These are phyloP conservation scores for Caenorhabditis sp. DNA, from an alignment of 2,888 invertebrate species.

Conservation along the genomic window DNA sequence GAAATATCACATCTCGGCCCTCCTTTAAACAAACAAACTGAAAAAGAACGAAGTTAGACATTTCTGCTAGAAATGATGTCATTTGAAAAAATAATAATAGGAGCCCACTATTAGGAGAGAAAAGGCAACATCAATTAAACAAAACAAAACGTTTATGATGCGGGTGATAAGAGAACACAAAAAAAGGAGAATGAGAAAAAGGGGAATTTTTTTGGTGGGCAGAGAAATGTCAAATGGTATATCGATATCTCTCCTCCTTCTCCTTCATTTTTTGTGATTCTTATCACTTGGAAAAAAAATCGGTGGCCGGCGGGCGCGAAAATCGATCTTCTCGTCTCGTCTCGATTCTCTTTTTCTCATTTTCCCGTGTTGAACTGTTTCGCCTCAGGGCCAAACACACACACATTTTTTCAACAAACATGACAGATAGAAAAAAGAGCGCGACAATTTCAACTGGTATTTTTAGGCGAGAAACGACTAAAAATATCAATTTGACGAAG, in stretches of 20 bases:
- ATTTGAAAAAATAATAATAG: too few relatives aligned
- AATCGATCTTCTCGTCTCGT: background rate
- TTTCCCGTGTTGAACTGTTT: background rate
- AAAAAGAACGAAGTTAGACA: too few relatives aligned
- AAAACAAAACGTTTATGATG: background rate
- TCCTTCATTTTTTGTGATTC: background rate
- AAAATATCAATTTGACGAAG: too few relatives aligned
- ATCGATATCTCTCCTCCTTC: background rate
- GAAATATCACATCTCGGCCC: too few relatives aligned
- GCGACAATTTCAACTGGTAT: too few relatives aligned
- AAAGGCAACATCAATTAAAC: background rate
- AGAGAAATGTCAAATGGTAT: background rate
- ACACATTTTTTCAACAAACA: too few relatives aligned
- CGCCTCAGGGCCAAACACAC: too few relatives aligned
- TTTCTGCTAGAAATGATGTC: too few relatives aligned
- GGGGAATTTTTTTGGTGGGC: too few relatives aligned
- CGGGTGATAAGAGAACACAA: slow-evolving; percentile 1
- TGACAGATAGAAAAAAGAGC: too few relatives aligned
- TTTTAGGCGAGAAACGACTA: too few relatives aligned
- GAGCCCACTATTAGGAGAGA: background rate
- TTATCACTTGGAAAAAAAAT: background rate
- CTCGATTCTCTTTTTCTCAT: background rate
- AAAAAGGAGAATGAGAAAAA: background rate
- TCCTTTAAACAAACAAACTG: too few relatives aligned
- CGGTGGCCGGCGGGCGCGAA: background rate